phyloP scores from a whole-genome alignment of 2,113 vertebrate species.

The Centropristis striata region DNA sequence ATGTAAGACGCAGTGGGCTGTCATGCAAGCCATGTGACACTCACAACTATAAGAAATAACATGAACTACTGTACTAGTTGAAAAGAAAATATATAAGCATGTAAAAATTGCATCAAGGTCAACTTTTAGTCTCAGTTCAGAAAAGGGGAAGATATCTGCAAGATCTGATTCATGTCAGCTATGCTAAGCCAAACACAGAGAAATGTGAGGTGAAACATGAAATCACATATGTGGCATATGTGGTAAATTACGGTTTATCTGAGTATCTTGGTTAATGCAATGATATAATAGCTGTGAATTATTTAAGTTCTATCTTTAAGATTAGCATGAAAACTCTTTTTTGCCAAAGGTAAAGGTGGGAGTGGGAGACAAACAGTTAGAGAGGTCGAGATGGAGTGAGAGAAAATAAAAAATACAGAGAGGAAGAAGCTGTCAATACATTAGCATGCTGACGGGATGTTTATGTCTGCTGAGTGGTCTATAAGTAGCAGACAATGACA shows the following conservation, averaged over 20 bases:
- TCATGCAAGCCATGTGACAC: not conserved
- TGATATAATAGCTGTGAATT: constrained; percentile 30
- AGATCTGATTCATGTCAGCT: constrained; percentile 14
- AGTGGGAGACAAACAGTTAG: not conserved
- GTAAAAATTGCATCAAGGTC: not conserved
- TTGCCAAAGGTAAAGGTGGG: not conserved
- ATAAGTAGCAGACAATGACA: constrained; percentile 27
- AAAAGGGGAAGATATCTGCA: not conserved
- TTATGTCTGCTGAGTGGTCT: constrained; percentile 36
- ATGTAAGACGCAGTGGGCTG: not conserved
- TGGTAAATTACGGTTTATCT: not conserved
- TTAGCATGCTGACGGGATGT: constrained; percentile 38
- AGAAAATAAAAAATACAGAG: constrained; percentile 14
- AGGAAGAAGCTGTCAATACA: constrained; percentile 25
- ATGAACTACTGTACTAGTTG: not conserved
- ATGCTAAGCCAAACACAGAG: constrained; percentile 8
- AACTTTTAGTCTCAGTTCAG: not conserved
- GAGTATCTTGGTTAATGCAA: not conserved
- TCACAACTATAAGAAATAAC: not conserved
- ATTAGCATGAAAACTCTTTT: constrained; percentile 15
- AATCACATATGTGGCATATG: not conserved
- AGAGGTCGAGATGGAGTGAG: not conserved
- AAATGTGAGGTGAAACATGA: constrained; percentile 7
- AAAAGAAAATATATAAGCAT: not conserved
- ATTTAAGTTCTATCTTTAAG: constrained; percentile 18